Evolutionary conservation across 2,113 vertebrate genomes (phyloP), one percentile per base, ranked within the genome.

Genomic region (Oncorhynchus keta): DNA sequence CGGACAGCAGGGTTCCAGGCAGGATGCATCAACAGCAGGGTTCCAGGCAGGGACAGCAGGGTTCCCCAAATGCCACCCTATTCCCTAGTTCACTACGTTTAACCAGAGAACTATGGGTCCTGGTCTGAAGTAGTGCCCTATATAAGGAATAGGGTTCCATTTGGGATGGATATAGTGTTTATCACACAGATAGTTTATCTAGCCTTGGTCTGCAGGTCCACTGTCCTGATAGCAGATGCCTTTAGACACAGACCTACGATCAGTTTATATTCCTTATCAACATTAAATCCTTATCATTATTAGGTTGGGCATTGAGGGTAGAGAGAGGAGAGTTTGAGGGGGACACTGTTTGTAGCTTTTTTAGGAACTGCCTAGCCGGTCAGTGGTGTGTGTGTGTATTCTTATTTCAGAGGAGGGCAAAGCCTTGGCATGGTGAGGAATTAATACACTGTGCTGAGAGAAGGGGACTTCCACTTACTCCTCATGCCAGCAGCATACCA

Each of bases 371-470:
- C 79, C 35, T 39, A 39, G 35, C 32, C 32, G 32, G 32, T 32
- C 32, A 32, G 32, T 32, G 4, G 32, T 32, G 32, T 32, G 32
- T 32, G 30, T 20, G 49, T 70, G 72, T 75, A 68, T 74, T 28
- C 28, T 90, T 90, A 92, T 93, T 93, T 90, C 86, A 88, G 86
- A 84, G 86, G 84, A 92, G 81, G 86, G 84, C 84, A 87, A 86
- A 88, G 83, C 80, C 89, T 88, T 88, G 73, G 78, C 76, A 76
- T 83, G 77, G 85, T 87, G 89, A 90, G 91, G 90, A 93, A 91
- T 91, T 89, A 91, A 90, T 92, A 88, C 85, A 90, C 91, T 93
- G 91, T 91, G 84, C 81, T 85, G 88, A 68, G 76, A 72, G 76
- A 26, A 70, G 39, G 59, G 39, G 39, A 9, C 39, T 45, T 45